Evolutionary conservation across 2,888 invertebrate genomes (phyloP), one percentile per base, ranked within the genome.

Genomic region (Rhimphoctona megacephalus): DNA sequence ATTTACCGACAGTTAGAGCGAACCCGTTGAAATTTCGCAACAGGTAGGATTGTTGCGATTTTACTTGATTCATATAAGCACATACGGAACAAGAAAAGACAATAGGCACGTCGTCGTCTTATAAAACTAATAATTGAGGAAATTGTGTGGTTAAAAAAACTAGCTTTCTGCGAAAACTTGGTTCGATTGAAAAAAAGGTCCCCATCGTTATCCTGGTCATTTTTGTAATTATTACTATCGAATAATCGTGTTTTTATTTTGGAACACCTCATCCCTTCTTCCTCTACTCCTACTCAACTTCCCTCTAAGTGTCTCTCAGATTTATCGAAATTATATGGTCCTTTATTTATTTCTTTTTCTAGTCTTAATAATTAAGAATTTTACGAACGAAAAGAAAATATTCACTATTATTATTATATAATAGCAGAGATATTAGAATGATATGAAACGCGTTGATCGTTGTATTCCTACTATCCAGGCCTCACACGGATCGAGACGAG

Each of bases 221-320:
- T 81, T 86, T 86, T 86, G 80, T 86, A 86, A 83, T 83, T 81
- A 77, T 73, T 81, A 76, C 79, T 80, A 82, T 80, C 83, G 76
- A 66, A 79, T 79, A 82, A 85, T 80, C 83, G 76, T 80, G 77
- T 83, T 86, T 80, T 57, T 83, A 80, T 72, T 67, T 77, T 30
- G 70, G 72, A 79, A 36, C 17, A 17, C 61, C 64, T 72, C 61
- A 17, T 61, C 19, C 36, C 11, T 17, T 11, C n/a, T n/a, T n/a
- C n/a, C n/a, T n/a, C n/a, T n/a, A n/a, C 25, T 57, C 69, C 33
- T 33, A 30, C 43, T 67, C 66, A 19, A 49, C 17, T 36, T 19
- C 36, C 25, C 39, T 49, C 36, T 52, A 36, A 64, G 33, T 57
- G 49, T 64, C n/a, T 64, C 76, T 67, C 22, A 52, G 36, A 46